Evolutionary conservation across 2,888 invertebrate genomes (phyloP), one percentile per base, ranked within the genome.

Genomic region (Nomada fabriciana): DNA sequence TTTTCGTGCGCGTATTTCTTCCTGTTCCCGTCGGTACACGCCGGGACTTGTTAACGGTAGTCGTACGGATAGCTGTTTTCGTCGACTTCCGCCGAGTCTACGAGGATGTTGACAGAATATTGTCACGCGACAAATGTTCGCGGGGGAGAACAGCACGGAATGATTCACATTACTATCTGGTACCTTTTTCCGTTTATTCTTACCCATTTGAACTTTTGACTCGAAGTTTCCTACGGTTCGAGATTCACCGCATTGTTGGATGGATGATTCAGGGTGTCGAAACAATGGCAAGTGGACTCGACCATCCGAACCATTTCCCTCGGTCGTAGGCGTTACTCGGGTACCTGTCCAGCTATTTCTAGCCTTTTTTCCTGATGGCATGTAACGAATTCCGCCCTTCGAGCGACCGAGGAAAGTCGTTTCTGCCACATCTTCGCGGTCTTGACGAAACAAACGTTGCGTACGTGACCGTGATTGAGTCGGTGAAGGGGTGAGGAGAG

Each of bases 401-500:
- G 74, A 72, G 74, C 73, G 72, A 84, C 71, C 68, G 64, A 69
- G 63, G 67, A 79, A 82, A 78, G 78, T 80, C 76, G 74, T 77
- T 68, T 59, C 61, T 74, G 80, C 50, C 76, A 52, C 75, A 69
- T 77, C 82, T 78, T 74, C 71, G 68, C 23, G 75, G 50, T 77
- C 76, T 74, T 69, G 42, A 60, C 68, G 80, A 76, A 72, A 84
- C 71, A 69, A 82, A 87, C 70, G 80, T 88, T 83, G 74, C 81
- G 81, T 85, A 87, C 87, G 83, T 88, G 88, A 89, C 84, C 85
- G 84, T 83, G 86, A 87, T 86, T 84, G 83, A 82, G 57, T 25
- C 43, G 82, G 79, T 61, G 84, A 87, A 86, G 86, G 88, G 85
- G 86, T 84, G 80, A 84, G 83, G 86, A 82, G 86, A 88, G 88